Evolutionary conservation across 2,113 vertebrate species (phyloP).

Genomic region (Rousettus leschenaultii): DNA sequence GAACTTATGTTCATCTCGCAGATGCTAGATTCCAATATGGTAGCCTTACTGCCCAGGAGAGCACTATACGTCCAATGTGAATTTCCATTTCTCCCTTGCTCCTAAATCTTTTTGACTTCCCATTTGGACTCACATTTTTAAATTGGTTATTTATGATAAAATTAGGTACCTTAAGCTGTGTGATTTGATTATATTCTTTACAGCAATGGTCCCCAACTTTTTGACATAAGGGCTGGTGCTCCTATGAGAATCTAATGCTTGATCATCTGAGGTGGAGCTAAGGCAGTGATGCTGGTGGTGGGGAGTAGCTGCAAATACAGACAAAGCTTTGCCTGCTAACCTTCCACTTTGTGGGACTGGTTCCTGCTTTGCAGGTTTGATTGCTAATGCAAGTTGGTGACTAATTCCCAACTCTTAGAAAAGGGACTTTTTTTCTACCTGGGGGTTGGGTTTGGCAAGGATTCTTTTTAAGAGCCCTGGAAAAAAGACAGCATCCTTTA

Average conservation of each 20-base stretch:
- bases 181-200: constrained; percentile 9
- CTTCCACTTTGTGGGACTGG: too few species aligned
- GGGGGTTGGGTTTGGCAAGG: background rate
- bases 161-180: background rate
- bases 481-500: constrained; percentile 56
- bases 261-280: too few species aligned
- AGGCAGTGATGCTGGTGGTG: too few species aligned
- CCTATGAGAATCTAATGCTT: too few species aligned
- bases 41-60: background rate
- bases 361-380: background rate
- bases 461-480: background rate
- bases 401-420: background rate
- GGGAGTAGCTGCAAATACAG: too few species aligned
- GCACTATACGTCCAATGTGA: background rate
- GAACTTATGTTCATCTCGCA: background rate
- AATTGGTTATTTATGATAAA: constrained; percentile 10
- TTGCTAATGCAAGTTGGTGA: background rate
- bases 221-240: too few species aligned
- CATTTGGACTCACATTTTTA: background rate
- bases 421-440: background rate
- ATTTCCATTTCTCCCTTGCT: background rate
- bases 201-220: too few species aligned
- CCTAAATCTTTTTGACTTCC: background rate
- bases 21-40: background rate
- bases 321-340: too few species aligned